Base-by-base conservation (phyloP, 1,140 invertebrate species). In the Pachyrhynchus sulphureomaculatus region DNA sequence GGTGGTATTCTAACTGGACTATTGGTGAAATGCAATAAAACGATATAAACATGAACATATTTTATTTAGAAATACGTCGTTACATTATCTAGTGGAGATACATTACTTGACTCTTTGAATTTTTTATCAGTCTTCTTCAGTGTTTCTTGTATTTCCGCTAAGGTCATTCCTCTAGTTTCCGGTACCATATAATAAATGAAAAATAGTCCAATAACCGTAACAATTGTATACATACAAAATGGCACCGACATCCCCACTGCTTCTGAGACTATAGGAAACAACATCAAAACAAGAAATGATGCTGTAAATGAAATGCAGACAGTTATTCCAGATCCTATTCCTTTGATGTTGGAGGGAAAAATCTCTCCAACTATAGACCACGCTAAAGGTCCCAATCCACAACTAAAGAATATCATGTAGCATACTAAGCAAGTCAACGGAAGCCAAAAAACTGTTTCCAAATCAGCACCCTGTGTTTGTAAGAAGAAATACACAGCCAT, bases 361-460 rank as follows among this genome's bases (percentile, higher is more conserved):
- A 93, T 83, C 75, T 95, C 90, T 1, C 86, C 86, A 80, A 92
- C 86, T 23, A 95, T 82, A 0, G 90, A 83, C 90, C 91, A 92
- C 0, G 91, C 89, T 10, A 94, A 76, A 0, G 92, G 89, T 0
- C 91, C 91, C 65, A 91, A 87, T 1, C 89, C 89, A 26, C 70
- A 62, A 26, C 57, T 66, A 42, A 66, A 74, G 21, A 55, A 52
- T 10, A 64, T 62, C 39, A 72, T 69, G 34, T 68, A 71, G n/a
- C 53, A 24, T 2, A 69, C 48, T 26, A 72, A 41, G 32, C 63
- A 58, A 8, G 62, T 47, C 5, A 72, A 17, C 0, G 72, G 72
- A 13, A 74, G 32, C 71, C 71, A 74, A 34, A 52, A 69, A 21
- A 72, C 62, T 10, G 10, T 9, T 21, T 65, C 54, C 3, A 71